phyloP scores from a whole-genome alignment of 2,113 vertebrate genomes.

The Brachypteracias leptosomus region DNA sequence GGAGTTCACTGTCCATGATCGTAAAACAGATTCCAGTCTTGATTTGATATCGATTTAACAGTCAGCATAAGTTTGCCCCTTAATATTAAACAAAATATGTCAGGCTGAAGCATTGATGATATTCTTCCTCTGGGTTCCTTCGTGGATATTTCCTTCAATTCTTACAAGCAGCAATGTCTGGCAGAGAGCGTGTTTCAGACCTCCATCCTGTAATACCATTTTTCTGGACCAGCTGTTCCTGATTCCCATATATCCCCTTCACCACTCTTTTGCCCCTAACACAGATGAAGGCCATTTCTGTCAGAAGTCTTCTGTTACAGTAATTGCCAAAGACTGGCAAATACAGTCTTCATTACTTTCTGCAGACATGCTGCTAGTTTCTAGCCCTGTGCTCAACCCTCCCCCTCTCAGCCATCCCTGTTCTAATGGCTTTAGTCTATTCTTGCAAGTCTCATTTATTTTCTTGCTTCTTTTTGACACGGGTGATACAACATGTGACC shows the following conservation, averaged over 20 bases:
- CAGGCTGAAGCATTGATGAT: conserved; percentile 54
- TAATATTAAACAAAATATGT: conserved; percentile 73
- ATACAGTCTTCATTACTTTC: neutral
- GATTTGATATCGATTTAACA: conserved; percentile 79
- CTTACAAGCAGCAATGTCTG: neutral
- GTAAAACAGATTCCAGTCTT: conserved; percentile 74
- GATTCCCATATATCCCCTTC: too few relatives aligned
- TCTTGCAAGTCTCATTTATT: conserved; percentile 46
- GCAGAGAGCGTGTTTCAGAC: neutral
- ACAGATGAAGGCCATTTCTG: neutral
- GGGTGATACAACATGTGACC: neutral
- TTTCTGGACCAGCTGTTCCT: neutral
- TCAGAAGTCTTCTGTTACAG: neutral
- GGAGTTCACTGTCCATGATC: conserved; percentile 58
- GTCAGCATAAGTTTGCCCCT: conserved; percentile 73
- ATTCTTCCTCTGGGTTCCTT: conserved; percentile 29
- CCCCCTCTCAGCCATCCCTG: neutral
- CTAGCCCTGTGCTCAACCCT: neutral
- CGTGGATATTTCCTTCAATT: conserved; percentile 1
- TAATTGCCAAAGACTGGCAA: neutral
- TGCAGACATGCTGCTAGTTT: neutral
- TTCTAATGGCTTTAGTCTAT: conserved; percentile 2
- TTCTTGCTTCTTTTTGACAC: conserved; percentile 6
- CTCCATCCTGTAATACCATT: neutral
- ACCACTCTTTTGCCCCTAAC: neutral